Evolutionary conservation across 2,888 invertebrate genomes (phyloP).

Genomic region (Punctoribates punctum): DNA sequence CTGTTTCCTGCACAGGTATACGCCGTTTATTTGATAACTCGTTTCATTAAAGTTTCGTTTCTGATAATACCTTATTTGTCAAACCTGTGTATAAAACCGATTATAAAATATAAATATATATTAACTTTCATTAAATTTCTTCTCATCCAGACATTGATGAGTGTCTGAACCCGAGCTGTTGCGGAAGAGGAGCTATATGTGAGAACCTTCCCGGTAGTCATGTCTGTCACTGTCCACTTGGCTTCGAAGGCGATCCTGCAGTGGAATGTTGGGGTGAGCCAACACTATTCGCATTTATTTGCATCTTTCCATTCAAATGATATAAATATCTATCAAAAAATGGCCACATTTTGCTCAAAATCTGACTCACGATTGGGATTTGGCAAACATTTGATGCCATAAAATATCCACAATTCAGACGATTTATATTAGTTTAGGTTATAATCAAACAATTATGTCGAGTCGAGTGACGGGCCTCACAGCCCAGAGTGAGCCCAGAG

Average conservation of each 20-base stretch:
- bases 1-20: constrained; percentile 74
- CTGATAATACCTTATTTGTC: constrained; percentile 9
- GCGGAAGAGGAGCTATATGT: constrained; percentile 69
- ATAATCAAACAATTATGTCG: constrained; percentile 27
- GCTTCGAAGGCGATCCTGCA: constrained; percentile 49
- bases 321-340: background rate
- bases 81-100: constrained; percentile 3
- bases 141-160: constrained; percentile 71
- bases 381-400: background rate
- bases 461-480: constrained; percentile 2
- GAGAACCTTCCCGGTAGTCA: constrained; percentile 74
- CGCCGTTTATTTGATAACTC: background rate
- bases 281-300: background rate
- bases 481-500: background rate
- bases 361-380: background rate
- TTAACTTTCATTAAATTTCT: background rate
- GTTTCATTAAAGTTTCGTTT: background rate
- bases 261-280: constrained; percentile 48
- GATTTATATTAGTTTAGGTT: constrained; percentile 10
- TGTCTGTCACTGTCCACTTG: constrained; percentile 49
- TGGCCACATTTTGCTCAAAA: background rate
- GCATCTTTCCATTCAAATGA: background rate
- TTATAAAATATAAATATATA: background rate
- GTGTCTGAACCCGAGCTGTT: constrained; percentile 73
- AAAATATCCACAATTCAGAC: background rate